A percentile compares a stretch with the other conserved stretches of the same genome.
These are phyloP conservation scores for Larimichthys crocea DNA, from an alignment of 2,113 vertebrate species.

Conservation along the genomic window DNA sequence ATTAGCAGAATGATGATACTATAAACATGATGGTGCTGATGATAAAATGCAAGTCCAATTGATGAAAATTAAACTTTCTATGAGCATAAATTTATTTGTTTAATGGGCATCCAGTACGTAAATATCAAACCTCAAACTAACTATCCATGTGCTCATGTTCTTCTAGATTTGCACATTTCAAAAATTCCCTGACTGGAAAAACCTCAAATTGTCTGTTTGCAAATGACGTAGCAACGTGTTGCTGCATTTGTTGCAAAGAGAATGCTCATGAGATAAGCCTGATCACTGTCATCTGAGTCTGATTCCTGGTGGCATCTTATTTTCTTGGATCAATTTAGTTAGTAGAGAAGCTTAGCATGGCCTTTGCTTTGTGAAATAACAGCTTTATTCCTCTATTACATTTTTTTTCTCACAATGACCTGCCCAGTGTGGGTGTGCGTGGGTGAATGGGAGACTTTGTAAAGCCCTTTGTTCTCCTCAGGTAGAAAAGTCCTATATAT, in stretches of 20 bases:
- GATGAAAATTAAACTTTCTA: constrained; percentile 8
- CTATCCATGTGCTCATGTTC: too few relatives aligned
- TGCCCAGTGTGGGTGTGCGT: background rate
- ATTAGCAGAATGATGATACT: background rate
- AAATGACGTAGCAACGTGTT: background rate
- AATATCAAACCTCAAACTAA: background rate
- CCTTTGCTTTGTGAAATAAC: background rate
- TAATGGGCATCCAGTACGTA: background rate
- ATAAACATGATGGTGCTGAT: too few relatives aligned
- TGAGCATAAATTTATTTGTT: background rate
- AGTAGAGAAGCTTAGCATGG: background rate
- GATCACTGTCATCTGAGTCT: background rate
- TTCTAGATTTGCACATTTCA: background rate
- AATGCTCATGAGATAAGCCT: background rate
- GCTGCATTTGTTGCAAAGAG: background rate
- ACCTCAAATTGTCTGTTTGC: background rate
- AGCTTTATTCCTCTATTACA: background rate
- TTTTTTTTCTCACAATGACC: background rate
- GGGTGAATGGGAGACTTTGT: background rate
- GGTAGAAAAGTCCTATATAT: background rate
- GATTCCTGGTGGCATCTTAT: background rate
- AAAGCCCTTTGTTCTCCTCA: constrained; percentile 1
- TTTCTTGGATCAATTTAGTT: background rate
- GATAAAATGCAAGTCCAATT: constrained; percentile 5
- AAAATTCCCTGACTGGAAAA: background rate